Base-by-base conservation (phyloP, 2,888 invertebrate species). In the Heliconius ismenius region DNA sequence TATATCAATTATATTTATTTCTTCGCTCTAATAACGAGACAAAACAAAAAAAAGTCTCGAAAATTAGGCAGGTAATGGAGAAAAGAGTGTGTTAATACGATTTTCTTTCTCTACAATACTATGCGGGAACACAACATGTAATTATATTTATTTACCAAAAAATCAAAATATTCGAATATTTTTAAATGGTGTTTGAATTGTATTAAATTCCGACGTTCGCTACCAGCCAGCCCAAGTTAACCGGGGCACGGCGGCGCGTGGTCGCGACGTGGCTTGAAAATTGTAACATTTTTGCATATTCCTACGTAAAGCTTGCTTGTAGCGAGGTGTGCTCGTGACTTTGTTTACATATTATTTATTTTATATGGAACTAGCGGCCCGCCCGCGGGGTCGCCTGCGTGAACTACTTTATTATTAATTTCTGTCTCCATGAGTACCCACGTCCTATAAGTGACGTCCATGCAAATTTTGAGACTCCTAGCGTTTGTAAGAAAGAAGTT, bases 231-330 rank as follows among this genome's bases (percentile, higher is more conserved):
- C 11, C 49, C 58, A n/a, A 69, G 69, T 54, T 49, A 26, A 28
- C 49, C 21, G 58, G 58, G n/a, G n/a, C 58, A 11, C 58, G n/a
- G 58, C 58, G 28, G 58, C 70, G 24, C 70, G 70, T 36, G 58
- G 54, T 58, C 32, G 28, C n/a, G 32, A 32, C 58, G 70, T 70
- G 58, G 58, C 21, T n/a, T 58, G 32, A 11, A 58, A 58, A 70
- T 70, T 70, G 32, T 70, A 32, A 70, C 21, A 70, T 36, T n/a
- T 70, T 70, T 24, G 54, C 36, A 32, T 70, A 24, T 36, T 43
- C 24, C 62, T 62, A 62, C 18, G 26, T 43, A 39, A 67, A 15
- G 39, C 67, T 39, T 24, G 39, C 67, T 43, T 24, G 60, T 60
- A n/a, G 26, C 62, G 24, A 26, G 24, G 62, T 62, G 26, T 62